Evolutionary conservation across 2,113 vertebrate genomes (phyloP).

Genomic region (Zingel zingel): DNA sequence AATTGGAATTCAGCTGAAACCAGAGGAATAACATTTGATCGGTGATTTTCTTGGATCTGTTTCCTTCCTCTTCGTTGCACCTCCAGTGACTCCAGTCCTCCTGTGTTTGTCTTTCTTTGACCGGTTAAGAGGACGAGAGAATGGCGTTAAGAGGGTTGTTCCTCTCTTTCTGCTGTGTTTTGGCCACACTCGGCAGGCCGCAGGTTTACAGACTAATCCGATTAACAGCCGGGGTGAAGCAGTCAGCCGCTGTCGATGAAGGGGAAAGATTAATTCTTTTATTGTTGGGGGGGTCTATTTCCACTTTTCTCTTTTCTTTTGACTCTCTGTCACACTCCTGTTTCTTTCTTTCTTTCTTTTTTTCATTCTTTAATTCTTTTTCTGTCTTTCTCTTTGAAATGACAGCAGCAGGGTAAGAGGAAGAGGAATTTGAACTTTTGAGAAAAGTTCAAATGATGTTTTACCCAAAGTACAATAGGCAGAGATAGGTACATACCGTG

Average conservation of each 20-base stretch:
- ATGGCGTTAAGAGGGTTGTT: neutral
- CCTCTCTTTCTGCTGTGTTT: conserved; percentile 41
- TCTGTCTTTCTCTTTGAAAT: neutral
- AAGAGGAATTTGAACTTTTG: conserved; percentile 51
- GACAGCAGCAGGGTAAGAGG: neutral
- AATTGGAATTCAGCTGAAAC: neutral
- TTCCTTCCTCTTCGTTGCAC: neutral
- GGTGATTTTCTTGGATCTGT: conserved; percentile 2
- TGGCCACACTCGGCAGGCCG: conserved; percentile 43
- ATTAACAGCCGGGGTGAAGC: conserved; percentile 60
- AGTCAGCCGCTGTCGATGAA: conserved; percentile 35
- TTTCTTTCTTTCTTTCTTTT: neutral
- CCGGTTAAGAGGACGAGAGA: neutral
- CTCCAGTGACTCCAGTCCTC: neutral
- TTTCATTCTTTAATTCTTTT: neutral
- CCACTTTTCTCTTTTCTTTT: conserved; percentile 8
- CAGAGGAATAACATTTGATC: neutral
- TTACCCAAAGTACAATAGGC: conserved; percentile 41
- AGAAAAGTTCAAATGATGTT: conserved; percentile 41
- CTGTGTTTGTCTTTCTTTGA: conserved; percentile 13
- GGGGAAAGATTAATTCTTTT: conserved; percentile 55
- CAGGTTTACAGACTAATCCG: conserved; percentile 61
- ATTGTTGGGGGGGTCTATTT: conserved; percentile 26
- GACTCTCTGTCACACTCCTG: neutral
- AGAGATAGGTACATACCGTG: neutral